Conservation (phyloP, 2,113 vertebrate genomes). For the Rhinogobius similis region DNA sequence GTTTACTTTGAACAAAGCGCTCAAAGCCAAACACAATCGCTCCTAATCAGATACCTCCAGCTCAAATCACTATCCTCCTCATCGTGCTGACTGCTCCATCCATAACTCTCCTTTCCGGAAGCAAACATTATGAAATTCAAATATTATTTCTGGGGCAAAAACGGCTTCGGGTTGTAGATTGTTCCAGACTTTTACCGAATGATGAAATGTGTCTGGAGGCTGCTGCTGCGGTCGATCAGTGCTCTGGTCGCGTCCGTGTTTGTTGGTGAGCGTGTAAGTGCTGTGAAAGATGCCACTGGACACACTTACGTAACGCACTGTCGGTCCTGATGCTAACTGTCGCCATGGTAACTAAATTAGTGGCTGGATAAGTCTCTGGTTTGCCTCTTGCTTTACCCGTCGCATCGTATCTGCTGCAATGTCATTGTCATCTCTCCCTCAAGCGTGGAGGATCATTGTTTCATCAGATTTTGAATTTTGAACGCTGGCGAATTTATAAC, state of each 20-base stretch:
- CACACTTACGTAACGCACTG: slow-evolving; percentile 39
- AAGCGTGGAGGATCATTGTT: too few relatives aligned
- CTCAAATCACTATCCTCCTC: slow-evolving; percentile 10
- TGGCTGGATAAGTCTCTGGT: slow-evolving; percentile 4
- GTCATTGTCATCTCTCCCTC: slow-evolving; percentile 30
- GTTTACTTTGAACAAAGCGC: slow-evolving; percentile 1
- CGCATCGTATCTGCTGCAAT: slow-evolving; percentile 11
- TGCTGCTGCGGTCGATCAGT: slow-evolving; percentile 4
- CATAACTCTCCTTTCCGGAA: slow-evolving; percentile 9
- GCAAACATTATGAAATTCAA: slow-evolving; percentile 12
- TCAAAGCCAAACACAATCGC: slow-evolving; percentile 7
- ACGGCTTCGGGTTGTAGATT: too few relatives aligned
- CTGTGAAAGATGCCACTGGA: slow-evolving; percentile 34
- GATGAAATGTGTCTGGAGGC: slow-evolving; percentile 15
- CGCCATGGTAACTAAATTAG: slow-evolving; percentile 37
- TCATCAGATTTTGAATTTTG: too few relatives aligned
- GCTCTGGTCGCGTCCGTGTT: background rate
- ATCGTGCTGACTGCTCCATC: slow-evolving; percentile 24
- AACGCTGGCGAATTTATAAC: too few relatives aligned
- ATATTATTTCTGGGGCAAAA: slow-evolving; percentile 3
- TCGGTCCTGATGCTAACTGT: slow-evolving; percentile 49
- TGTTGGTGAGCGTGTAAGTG: slow-evolving; percentile 20
- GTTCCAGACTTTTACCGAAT: too few relatives aligned
- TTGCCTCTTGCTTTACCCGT: background rate
- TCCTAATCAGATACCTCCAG: slow-evolving; percentile 8